These are phyloP conservation scores for Drosophila pectinifera DNA, from an alignment of 1,140 invertebrate species.

Conservation along the genomic window DNA sequence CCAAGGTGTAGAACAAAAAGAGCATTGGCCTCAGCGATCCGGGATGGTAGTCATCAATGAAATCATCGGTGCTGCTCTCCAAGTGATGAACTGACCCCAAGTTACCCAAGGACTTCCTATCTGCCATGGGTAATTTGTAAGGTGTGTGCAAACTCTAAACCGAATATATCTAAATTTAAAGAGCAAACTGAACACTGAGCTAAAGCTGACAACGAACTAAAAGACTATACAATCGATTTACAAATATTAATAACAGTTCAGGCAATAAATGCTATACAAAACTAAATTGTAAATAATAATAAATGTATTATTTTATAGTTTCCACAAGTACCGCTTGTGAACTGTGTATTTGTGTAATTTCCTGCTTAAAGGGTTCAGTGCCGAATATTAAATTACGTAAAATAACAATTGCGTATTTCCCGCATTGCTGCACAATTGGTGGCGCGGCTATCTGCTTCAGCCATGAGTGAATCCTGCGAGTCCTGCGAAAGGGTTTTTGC, in stretches of 20 bases:
- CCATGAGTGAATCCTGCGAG: conserved; percentile 76
- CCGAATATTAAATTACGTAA: neutral
- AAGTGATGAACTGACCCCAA: no score
- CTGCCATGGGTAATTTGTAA: neutral
- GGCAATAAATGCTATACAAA: no score
- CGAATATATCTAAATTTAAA: no score
- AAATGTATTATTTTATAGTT: no score
- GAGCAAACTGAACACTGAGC: neutral
- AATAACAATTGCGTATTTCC: conserved; percentile 27
- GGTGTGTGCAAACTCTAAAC: neutral
- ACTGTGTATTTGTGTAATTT: neutral
- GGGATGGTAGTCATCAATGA: neutral
- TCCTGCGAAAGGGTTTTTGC: conserved; percentile 67
- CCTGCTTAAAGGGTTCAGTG: neutral
- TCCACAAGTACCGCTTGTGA: no score
- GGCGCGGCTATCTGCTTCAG: conserved; percentile 63
- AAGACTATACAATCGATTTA: neutral
- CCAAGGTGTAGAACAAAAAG: conserved; percentile 41
- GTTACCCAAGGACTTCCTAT: neutral
- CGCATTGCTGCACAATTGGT: conserved; percentile 32
- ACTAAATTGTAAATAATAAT: no score
- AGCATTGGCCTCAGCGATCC: conserved; percentile 33
- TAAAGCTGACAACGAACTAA: neutral
- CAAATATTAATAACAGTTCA: no score
- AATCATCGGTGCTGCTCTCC: accelerated